These are phyloP conservation scores for Periphyllus acericola DNA, from an alignment of 2,888 invertebrate species.

Conservation along the genomic window DNA sequence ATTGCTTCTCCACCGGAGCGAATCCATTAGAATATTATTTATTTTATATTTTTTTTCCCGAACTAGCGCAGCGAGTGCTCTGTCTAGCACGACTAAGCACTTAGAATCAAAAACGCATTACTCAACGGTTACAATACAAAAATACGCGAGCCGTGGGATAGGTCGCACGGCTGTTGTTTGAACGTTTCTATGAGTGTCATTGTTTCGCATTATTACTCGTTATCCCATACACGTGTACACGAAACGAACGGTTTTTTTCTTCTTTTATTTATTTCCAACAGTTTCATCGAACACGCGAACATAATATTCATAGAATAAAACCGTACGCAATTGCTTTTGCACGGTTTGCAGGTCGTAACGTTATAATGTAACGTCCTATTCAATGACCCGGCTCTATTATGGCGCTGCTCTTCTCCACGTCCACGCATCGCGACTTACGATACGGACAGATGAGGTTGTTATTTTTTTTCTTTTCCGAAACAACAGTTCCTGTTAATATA, in stretches of 20 bases:
- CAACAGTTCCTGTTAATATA: no score
- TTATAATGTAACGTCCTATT: no score
- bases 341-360: no score
- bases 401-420: no score
- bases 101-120: conserved; percentile 14
- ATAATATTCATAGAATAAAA: background rate
- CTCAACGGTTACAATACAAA: background rate
- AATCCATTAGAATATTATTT: conserved; percentile 34
- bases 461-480: no score
- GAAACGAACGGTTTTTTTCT: no score
- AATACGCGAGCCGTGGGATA: background rate
- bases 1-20: background rate
- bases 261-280: background rate
- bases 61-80: background rate
- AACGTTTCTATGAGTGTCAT: background rate
- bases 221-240: background rate
- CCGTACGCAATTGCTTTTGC: no score
- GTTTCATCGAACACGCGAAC: background rate
- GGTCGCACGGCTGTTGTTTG: background rate
- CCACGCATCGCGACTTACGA: no score
- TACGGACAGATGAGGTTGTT: no score
- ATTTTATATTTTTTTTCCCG: background rate
- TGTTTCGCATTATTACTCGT: background rate
- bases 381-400: no score
- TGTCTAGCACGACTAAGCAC: background rate